Percentiles rank a stretch among this genome's conserved stretches.
Conservation (phyloP, 2,797 vertebrate genomes). For the Fratercula arctica region DNA sequence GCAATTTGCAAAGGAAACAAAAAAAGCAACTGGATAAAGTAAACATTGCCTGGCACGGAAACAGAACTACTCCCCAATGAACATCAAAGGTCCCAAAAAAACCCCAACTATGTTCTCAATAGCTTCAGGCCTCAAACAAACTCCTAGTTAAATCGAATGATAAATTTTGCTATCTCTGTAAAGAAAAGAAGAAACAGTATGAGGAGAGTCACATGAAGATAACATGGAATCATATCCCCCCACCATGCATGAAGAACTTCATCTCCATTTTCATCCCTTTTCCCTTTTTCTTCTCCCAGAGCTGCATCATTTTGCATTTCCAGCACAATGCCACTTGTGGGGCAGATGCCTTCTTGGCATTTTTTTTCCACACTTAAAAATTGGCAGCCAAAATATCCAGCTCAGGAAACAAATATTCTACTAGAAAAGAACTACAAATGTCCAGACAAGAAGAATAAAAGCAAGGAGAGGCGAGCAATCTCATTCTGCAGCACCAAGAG, state of each 20-base stretch:
- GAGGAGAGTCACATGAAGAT: neutral
- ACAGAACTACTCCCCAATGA: neutral
- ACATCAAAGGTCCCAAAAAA: neutral
- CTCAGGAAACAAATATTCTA: neutral
- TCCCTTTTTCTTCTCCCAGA: neutral
- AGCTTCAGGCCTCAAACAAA: neutral
- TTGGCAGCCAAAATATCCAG: neutral
- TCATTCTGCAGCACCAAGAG: neutral
- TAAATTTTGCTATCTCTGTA: neutral
- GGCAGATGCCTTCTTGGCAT: neutral
- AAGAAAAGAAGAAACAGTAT: neutral
- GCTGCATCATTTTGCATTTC: neutral
- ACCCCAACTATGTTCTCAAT: neutral
- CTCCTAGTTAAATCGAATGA: neutral
- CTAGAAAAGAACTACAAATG: neutral
- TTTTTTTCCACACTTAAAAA: neutral
- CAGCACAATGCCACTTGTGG: accelerated
- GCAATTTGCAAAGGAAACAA: neutral
- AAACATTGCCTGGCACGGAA: neutral
- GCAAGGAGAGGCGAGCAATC: neutral
- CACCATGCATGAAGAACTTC: neutral
- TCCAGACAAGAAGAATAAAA: neutral
- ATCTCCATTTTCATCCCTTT: neutral
- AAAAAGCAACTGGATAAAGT: neutral
- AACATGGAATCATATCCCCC: neutral